Evolutionary conservation across 2,888 invertebrate species (phyloP).

Genomic region (Panopea generosa): DNA sequence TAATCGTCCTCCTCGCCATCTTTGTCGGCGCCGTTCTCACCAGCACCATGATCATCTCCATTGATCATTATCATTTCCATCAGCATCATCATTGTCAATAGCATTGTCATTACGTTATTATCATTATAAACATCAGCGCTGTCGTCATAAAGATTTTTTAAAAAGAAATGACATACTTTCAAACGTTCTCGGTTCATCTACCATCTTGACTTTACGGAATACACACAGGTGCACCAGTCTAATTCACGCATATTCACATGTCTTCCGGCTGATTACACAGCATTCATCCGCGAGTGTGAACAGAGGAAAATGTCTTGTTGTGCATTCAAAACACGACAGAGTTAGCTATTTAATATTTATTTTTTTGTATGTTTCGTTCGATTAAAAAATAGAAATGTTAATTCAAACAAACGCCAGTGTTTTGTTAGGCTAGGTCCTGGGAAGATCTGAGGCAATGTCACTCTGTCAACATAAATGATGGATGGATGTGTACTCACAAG

Average conservation of each 20-base stretch:
- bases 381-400: constrained; percentile 9
- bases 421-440: background rate
- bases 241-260: constrained; percentile 11
- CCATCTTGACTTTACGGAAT: no score
- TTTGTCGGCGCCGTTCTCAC: no score
- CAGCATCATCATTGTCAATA: no score
- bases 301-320: background rate
- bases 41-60: no score
- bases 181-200: no score
- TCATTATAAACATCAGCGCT: no score
- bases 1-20: no score
- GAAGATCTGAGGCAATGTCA: background rate
- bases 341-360: constrained; percentile 6
- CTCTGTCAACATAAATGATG: background rate
- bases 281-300: constrained; percentile 29
- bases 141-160: no score
- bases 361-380: constrained; percentile 16
- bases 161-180: no score
- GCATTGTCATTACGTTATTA: no score
- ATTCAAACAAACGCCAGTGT: background rate
- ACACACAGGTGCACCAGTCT: constrained; percentile 24
- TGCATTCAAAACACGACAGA: background rate
- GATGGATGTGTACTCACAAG: no score
- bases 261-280: constrained; percentile 44
- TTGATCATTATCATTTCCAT: no score